Percentiles rank a stretch among this genome's conserved stretches.
phyloP scores from a whole-genome alignment of 2,113 vertebrate genomes.

The Procavia capensis region DNA sequence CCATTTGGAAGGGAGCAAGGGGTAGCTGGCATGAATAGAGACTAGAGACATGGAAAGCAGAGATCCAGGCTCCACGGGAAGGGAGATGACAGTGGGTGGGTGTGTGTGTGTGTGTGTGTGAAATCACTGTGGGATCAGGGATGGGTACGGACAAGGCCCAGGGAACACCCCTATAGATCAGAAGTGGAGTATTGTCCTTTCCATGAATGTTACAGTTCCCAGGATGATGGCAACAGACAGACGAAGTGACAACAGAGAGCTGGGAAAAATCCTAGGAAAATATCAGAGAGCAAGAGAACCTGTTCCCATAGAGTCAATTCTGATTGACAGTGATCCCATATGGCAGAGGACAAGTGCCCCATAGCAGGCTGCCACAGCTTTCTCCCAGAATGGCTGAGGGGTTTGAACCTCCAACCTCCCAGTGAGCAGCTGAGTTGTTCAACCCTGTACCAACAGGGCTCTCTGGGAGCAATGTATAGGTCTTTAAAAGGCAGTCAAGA shows the following conservation, averaged over 20 bases:
- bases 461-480: background rate
- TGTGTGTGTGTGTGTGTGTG: background rate
- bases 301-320: no score
- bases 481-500: background rate
- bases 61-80: background rate
- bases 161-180: background rate
- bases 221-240: background rate
- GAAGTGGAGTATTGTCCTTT: background rate
- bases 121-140: background rate
- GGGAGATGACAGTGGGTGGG: background rate
- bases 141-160: background rate
- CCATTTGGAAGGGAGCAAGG: background rate
- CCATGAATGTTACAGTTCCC: background rate
- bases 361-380: no score
- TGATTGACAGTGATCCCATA: no score
- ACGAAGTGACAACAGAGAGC: background rate
- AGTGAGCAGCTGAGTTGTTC: no score
- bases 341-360: no score
- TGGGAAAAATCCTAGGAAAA: background rate
- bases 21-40: background rate
- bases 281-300: background rate
- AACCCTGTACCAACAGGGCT: no score
- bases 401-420: no score
- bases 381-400: no score
- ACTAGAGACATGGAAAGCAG: background rate